A percentile compares a stretch with the other conserved stretches of the same genome.
Conservation (phyloP, 2,888 invertebrate species). For the Rhingia campestris region DNA sequence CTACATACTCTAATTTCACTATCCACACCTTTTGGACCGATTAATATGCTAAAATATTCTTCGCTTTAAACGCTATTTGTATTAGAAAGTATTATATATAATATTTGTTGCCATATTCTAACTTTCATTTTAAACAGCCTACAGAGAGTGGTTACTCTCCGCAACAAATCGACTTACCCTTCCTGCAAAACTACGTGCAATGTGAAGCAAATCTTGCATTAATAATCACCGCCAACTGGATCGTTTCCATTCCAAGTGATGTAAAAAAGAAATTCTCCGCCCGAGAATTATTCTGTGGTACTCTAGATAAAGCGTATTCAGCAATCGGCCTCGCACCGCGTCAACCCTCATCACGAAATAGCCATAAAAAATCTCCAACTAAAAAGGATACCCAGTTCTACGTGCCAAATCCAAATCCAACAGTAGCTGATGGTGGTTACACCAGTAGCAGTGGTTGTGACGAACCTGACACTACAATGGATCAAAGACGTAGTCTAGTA, state of each 20-base stretch:
- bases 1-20: no score
- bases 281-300: constrained; percentile 76
- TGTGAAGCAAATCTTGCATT: constrained; percentile 77
- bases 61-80: neutral
- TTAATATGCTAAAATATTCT: constrained; percentile 20
- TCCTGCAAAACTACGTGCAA: constrained; percentile 76
- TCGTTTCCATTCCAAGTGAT: constrained; percentile 75
- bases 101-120: neutral
- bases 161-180: constrained; percentile 77
- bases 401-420: constrained; percentile 69
- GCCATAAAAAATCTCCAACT: constrained; percentile 58
- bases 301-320: constrained; percentile 76
- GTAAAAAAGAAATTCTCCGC: constrained; percentile 77
- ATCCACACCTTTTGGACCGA: constrained; percentile 44
- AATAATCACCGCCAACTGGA: constrained; percentile 79
- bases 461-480: constrained; percentile 66
- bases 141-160: constrained; percentile 78
- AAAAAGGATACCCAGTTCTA: constrained; percentile 70
- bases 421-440: constrained; percentile 63
- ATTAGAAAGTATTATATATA: neutral
- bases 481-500: constrained; percentile 63
- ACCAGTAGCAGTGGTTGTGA: constrained; percentile 65
- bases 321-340: constrained; percentile 75
- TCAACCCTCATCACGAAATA: constrained; percentile 56
- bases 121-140: constrained; percentile 74